Evolutionary conservation across 2,113 vertebrate genomes (phyloP).

Genomic region (Tylochromis polylepis): DNA sequence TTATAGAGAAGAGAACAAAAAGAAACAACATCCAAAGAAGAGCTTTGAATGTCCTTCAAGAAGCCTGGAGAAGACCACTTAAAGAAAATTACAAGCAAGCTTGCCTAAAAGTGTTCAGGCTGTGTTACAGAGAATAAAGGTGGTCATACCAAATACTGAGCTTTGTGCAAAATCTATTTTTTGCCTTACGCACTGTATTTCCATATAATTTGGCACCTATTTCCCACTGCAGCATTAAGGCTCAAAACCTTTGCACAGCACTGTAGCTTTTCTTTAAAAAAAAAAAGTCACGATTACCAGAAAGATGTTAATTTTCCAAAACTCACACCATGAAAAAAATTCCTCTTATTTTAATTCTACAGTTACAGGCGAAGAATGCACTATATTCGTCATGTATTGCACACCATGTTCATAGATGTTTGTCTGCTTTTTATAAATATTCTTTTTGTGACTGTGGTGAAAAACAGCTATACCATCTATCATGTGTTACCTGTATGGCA

Average conservation of each 20-base stretch:
- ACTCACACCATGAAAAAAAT: too few relatives aligned
- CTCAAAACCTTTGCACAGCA: neutral
- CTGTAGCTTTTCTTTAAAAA: too few relatives aligned
- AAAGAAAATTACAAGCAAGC: neutral
- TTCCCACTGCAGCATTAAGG: neutral
- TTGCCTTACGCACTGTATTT: neutral
- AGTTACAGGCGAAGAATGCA: neutral
- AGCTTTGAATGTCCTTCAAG: neutral
- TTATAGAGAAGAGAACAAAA: neutral
- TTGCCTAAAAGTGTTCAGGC: neutral
- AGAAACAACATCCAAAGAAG: neutral
- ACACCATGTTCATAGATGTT: neutral
- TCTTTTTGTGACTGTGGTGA: neutral
- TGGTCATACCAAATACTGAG: neutral
- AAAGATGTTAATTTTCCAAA: too few relatives aligned
- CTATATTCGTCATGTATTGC: neutral
- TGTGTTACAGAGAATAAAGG: neutral
- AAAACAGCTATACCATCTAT: neutral
- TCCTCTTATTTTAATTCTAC: too few relatives aligned
- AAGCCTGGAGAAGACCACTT: neutral
- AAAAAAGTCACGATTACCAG: too few relatives aligned
- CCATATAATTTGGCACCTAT: neutral
- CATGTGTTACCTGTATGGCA: constrained; percentile 83
- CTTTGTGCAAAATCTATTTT: neutral
- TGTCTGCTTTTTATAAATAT: neutral